Evolutionary conservation across 2,113 vertebrate genomes (phyloP).

Genomic region (Chiloscyllium plagiosum): DNA sequence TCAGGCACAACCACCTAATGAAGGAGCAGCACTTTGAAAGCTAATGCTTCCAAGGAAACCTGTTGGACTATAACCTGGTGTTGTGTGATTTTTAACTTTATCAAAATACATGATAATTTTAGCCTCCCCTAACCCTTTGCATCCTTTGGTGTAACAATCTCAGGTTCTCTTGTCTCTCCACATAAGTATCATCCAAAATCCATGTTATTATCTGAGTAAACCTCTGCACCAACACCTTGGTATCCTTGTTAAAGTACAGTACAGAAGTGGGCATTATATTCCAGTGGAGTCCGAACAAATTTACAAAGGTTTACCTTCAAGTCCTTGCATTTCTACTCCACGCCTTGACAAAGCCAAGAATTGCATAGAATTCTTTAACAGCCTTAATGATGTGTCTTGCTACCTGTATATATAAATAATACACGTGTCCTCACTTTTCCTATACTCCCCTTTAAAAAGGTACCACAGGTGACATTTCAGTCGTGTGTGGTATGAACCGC

Average conservation of each 20-base stretch:
- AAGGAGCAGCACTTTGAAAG: too few species aligned
- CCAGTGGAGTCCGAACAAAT: neutral
- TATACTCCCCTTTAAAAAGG: neutral
- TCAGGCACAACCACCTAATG: too few species aligned
- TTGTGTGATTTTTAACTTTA: too few species aligned
- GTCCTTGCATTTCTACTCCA: neutral
- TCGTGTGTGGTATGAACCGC: neutral
- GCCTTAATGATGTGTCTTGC: neutral
- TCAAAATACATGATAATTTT: neutral
- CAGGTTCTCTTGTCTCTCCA: neutral
- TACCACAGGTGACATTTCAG: neutral
- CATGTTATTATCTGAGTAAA: neutral
- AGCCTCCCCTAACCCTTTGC: neutral
- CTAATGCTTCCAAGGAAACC: too few species aligned
- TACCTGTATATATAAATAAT: neutral
- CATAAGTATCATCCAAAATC: neutral
- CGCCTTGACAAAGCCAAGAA: neutral
- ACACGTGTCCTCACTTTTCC: neutral
- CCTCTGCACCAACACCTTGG: neutral
- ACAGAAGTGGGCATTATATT: neutral
- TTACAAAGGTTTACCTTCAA: neutral
- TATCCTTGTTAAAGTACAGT: neutral
- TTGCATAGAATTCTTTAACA: neutral
- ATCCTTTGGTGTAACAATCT: neutral
- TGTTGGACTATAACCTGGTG: too few species aligned